Evolutionary conservation across 2,888 invertebrate species (phyloP).

Genomic region (Drosophila atripex): DNA sequence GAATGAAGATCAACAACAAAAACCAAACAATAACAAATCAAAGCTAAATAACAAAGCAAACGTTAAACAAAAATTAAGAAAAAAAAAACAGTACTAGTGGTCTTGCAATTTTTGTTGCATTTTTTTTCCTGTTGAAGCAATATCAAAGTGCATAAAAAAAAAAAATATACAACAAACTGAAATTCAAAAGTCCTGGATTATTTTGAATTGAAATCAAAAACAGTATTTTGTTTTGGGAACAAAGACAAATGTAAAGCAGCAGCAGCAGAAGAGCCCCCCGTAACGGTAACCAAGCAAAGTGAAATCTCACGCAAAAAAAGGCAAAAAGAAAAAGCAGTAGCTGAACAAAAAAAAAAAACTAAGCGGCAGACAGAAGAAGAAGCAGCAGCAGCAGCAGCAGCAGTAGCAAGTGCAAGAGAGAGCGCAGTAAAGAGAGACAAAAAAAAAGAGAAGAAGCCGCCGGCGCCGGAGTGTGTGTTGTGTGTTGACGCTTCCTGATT

Average conservation of each 20-base stretch:
- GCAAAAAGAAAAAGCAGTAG: conserved; percentile 6
- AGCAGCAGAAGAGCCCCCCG: conserved; percentile 24
- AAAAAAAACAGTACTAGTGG: neutral
- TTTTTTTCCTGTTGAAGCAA: conserved; percentile 39
- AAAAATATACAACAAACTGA: conserved; percentile 4
- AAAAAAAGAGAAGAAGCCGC: neutral
- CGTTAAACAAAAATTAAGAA: neutral
- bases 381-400: conserved; percentile 13
- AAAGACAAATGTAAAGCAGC: conserved; percentile 27
- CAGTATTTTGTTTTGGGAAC: conserved; percentile 60
- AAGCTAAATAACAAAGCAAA: neutral
- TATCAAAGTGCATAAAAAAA: conserved; percentile 6
- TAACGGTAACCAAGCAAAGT: conserved; percentile 57
- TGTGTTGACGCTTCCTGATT: neutral
- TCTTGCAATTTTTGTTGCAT: conserved; percentile 42
- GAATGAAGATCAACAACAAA: conserved; percentile 2
- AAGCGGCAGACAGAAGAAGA: conserved; percentile 25
- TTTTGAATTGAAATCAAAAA: conserved; percentile 73
- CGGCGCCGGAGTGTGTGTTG: neutral
- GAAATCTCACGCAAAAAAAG: conserved; percentile 67
- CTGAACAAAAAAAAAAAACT: conserved; percentile 38
- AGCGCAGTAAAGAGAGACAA: conserved; percentile 26
- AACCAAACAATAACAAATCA: neutral
- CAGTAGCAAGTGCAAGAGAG: conserved; percentile 27
- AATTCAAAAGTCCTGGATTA: conserved; percentile 82